Evolutionary conservation across 2,797 vertebrate genomes (phyloP).

Genomic region (Hydrophis major): DNA sequence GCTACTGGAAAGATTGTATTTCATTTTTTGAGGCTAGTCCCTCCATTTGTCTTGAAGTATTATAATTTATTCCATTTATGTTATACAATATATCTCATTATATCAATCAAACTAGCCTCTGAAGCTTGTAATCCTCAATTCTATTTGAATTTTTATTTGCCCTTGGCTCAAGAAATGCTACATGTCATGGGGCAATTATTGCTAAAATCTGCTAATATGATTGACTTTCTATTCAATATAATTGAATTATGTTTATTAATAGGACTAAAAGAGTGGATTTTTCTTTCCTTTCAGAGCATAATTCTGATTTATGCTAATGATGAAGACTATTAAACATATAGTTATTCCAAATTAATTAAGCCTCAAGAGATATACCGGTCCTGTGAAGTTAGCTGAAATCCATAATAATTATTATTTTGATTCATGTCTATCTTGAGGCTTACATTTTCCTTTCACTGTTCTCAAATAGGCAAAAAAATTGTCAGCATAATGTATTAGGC

Average conservation of each 20-base stretch:
- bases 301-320: constrained; percentile 20
- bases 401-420: constrained; percentile 27
- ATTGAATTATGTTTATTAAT: constrained; percentile 34
- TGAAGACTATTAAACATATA: constrained; percentile 14
- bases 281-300: constrained; percentile 7
- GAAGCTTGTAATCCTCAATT: not conserved
- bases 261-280: not conserved
- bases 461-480: not conserved
- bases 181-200: constrained; percentile 6
- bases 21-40: not conserved
- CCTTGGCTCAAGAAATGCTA: not conserved
- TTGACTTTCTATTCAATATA: constrained; percentile 18
- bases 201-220: not conserved
- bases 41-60: not conserved
- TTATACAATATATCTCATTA: not conserved
- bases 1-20: not conserved
- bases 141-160: constrained; percentile 20
- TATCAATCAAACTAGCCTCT: not conserved
- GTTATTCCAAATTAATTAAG: constrained; percentile 30
- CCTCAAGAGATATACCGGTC: constrained; percentile 10
- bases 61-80: not conserved
- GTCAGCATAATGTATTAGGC: not conserved
- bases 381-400: constrained; percentile 12
- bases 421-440: constrained; percentile 4
- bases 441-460: constrained; percentile 23